Base-by-base conservation (phyloP, 1,140 invertebrate genomes). In the Tetraneura akinire region DNA sequence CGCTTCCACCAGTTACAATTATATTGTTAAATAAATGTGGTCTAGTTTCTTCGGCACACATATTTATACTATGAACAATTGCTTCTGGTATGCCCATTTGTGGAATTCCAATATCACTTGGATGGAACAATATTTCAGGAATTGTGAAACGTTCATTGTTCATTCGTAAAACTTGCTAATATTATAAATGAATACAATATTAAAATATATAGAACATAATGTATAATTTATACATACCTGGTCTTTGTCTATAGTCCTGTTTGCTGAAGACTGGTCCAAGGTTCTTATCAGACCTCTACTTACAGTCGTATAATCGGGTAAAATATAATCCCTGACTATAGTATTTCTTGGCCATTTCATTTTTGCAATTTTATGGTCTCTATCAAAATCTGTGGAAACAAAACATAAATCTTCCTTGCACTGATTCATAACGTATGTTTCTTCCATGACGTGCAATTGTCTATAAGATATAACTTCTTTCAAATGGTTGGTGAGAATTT, bases 401-500 rank as follows among this genome's bases (percentile, higher is more conserved):
- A 92, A 99, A 85, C 97, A 99, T 0, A 93, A 91, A 86, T 99
- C 97, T 87, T 99, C 98, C 86, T 99, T 99, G 0, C 94, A 92
- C 87, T 99, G 96, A 87, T 99, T 99, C 13, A 99, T 96, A 0
- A 99, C 96, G 87, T 96, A 97, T 0, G 97, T 98, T 87, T 99
- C 98, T 85, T 99, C 97, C 94, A 98, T 96, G 0, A 99, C 96
- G 88, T 99, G 95, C 21, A 99, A 87, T 84, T 99, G 97, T 51
- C 97, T 89, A 85, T 98, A 98, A 0, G 97, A 99, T 81, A 99
- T 93, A 13, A 98, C 91, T 86, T 99, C 98, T 85, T 99, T 99
- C 49, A 99, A 87, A 87, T 99, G 95, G 88, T 99, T 99, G 0
- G 98, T 99, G 66, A 99, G 86, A 8, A 96, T 88, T 88, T 99